Conservation (phyloP, 2,113 vertebrate genomes). For the Budorcas taxicolor region DNA sequence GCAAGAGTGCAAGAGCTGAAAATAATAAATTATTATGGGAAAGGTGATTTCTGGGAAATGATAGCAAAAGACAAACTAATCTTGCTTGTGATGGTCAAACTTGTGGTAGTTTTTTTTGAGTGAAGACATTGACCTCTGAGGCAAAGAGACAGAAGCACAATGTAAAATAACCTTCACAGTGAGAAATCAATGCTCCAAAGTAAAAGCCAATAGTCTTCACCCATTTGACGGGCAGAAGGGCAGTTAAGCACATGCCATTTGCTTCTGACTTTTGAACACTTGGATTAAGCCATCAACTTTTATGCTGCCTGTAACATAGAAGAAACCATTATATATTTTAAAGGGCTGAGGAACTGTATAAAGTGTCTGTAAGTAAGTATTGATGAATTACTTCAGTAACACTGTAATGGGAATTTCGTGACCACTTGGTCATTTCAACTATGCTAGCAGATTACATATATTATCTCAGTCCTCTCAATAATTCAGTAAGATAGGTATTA, state of each 20-base stretch:
- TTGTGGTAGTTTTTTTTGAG: neutral
- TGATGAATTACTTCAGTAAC: neutral
- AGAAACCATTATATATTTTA: neutral
- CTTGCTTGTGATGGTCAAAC: neutral
- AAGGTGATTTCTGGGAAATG: neutral
- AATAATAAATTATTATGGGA: neutral
- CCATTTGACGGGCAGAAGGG: neutral
- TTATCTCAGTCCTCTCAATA: neutral
- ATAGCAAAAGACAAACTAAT: neutral
- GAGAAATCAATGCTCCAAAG: neutral
- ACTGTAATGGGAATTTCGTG: neutral
- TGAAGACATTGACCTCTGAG: neutral
- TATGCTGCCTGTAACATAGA: neutral
- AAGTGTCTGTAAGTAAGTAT: neutral
- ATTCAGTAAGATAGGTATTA: neutral
- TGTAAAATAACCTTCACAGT: neutral
- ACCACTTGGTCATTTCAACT: neutral
- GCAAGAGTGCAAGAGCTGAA: neutral
- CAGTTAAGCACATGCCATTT: neutral
- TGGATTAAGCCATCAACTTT: neutral
- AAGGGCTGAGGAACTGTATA: neutral
- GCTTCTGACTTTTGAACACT: neutral
- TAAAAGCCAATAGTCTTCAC: neutral
- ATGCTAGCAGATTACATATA: neutral
- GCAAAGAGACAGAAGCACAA: neutral